phyloP scores from a whole-genome alignment of 2,888 invertebrate genomes.

The Megaustenia siamemsis region DNA sequence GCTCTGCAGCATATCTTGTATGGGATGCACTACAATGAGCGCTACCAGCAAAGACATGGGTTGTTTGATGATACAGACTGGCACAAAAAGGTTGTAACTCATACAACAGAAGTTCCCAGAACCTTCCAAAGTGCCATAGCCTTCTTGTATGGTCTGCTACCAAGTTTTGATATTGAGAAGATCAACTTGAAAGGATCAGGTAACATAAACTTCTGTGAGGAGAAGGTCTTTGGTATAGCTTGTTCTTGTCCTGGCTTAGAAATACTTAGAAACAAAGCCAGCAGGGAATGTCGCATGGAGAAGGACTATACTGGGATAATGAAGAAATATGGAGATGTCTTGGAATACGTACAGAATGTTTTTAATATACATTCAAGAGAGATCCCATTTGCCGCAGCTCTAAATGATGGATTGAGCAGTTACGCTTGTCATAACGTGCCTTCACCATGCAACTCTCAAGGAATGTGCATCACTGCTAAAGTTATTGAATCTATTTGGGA shows the following conservation, averaged over 20 bases:
- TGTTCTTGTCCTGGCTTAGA: slow-evolving; percentile 86
- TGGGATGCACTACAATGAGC: slow-evolving; percentile 84
- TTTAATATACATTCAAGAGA: background rate
- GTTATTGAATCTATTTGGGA: slow-evolving; percentile 66
- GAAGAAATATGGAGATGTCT: slow-evolving; percentile 16
- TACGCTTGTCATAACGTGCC: slow-evolving; percentile 91
- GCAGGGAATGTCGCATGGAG: slow-evolving; percentile 23
- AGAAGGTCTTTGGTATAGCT: slow-evolving; percentile 87
- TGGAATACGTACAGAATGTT: slow-evolving; percentile 2
- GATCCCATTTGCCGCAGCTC: slow-evolving; percentile 83
- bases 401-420: slow-evolving; percentile 90
- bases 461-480: slow-evolving; percentile 63
- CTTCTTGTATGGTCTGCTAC: slow-evolving; percentile 87
- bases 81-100: slow-evolving; percentile 82
- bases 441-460: slow-evolving; percentile 86
- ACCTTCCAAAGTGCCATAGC: slow-evolving; percentile 95
- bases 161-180: slow-evolving; percentile 85
- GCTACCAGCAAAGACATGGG: slow-evolving; percentile 77
- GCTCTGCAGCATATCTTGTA: slow-evolving; percentile 90
- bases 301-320: background rate
- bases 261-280: background rate
- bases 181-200: slow-evolving; percentile 82
- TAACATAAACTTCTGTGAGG: slow-evolving; percentile 82
- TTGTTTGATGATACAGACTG: slow-evolving; percentile 69
- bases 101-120: slow-evolving; percentile 91